These are phyloP conservation scores for Bubo blakistoni DNA, from an alignment of 2,113 vertebrate genomes.

Conservation along the genomic window DNA sequence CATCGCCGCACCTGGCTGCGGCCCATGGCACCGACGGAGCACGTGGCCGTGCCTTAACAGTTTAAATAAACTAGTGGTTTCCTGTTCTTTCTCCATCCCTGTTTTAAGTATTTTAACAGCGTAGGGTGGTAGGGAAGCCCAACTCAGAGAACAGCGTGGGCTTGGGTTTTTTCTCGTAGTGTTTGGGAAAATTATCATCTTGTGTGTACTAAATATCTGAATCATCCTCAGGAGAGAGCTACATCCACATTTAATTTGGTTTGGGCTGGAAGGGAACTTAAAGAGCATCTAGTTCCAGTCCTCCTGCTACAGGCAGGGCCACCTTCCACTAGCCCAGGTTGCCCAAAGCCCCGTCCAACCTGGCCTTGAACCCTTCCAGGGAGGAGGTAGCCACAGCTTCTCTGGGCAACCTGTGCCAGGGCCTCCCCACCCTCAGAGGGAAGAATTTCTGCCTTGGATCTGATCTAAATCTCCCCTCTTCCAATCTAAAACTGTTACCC, in stretches of 20 bases:
- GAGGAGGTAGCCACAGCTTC: no score
- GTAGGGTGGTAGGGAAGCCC: background rate
- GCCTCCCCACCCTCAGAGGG: no score
- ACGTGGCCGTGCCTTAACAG: background rate
- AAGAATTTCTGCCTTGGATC: no score
- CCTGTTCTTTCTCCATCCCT: background rate
- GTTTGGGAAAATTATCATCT: background rate
- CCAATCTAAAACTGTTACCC: no score
- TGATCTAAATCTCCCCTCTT: no score
- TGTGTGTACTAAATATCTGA: background rate
- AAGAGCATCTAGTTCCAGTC: no score
- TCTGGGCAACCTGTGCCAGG: no score
- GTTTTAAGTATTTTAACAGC: background rate
- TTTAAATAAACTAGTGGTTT: background rate
- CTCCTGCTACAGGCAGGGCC: no score
- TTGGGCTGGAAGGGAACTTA: no score
- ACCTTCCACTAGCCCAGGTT: no score
- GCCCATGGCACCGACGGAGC: accelerated
- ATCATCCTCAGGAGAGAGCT: background rate
- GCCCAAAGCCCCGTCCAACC: no score
- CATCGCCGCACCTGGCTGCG: background rate
- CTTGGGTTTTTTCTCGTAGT: background rate
- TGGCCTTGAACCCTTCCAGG: no score
- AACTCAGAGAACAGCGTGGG: accelerated
- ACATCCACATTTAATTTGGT: background rate